These are phyloP conservation scores for Atopsyche davidsoni DNA, from an alignment of 1,140 invertebrate species.

Conservation along the genomic window DNA sequence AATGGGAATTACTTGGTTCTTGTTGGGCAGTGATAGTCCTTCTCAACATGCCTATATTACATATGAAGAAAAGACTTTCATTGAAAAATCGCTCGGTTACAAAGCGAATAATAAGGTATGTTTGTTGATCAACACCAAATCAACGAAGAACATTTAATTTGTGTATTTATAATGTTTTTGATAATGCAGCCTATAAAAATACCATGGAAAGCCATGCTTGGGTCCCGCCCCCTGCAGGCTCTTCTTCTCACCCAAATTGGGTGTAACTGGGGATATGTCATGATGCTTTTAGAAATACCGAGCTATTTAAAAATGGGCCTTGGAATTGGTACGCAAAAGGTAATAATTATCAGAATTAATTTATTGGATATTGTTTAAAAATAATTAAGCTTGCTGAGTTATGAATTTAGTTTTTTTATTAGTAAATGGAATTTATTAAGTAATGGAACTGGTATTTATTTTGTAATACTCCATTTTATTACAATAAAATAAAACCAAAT, in stretches of 20 bases:
- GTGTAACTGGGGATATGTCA: conserved; percentile 60
- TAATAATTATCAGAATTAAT: conserved; percentile 30
- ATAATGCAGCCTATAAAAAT: conserved; percentile 29
- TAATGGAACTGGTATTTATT: too few species aligned
- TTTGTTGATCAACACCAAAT: neutral
- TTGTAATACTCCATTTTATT: too few species aligned
- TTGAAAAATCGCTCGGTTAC: conserved; percentile 38
- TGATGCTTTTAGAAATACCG: conserved; percentile 64
- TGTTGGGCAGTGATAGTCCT: conserved; percentile 36
- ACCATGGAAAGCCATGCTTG: conserved; percentile 60
- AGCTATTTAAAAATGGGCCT: conserved; percentile 64
- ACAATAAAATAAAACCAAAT: too few species aligned
- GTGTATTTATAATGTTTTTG: conserved; percentile 2
- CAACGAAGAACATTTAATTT: too few species aligned
- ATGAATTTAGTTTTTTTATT: too few species aligned
- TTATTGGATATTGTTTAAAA: conserved; percentile 6
- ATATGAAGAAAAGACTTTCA: conserved; percentile 36
- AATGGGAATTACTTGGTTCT: conserved; percentile 33
- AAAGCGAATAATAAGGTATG: conserved; percentile 28
- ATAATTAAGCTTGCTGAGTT: too few species aligned
- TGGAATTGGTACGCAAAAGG: conserved; percentile 51
- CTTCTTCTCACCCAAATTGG: conserved; percentile 58
- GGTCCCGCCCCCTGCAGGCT: conserved; percentile 57
- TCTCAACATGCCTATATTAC: conserved; percentile 38
- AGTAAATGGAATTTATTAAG: too few species aligned